A percentile compares a stretch with the other conserved stretches of the same genome.
Conservation (phyloP, 2,888 invertebrate species). For the Trissoscelio sp. region DNA sequence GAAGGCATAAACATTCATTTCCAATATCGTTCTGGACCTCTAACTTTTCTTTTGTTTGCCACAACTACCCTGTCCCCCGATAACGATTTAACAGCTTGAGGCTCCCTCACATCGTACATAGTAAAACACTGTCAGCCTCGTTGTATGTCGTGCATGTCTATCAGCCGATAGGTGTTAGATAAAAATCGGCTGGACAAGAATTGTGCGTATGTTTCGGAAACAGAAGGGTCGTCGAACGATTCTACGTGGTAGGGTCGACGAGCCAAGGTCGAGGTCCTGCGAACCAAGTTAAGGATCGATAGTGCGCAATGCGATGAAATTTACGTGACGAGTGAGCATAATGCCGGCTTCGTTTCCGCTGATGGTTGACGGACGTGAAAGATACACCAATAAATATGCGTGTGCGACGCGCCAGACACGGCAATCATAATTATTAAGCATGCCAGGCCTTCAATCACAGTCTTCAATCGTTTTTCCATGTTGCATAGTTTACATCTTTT, state of each 20-base stretch:
- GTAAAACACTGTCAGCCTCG: background rate
- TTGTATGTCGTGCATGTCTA: background rate
- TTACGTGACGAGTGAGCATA: constrained; percentile 60
- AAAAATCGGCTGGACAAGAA: constrained; percentile 50
- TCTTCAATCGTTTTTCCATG: background rate
- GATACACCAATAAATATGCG: constrained; percentile 49
- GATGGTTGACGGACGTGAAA: constrained; percentile 44
- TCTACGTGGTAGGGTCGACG: constrained; percentile 71
- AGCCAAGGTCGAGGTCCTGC: constrained; percentile 81
- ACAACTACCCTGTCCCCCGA: too few species aligned
- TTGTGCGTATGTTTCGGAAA: constrained; percentile 56
- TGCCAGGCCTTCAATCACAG: constrained; percentile 4
- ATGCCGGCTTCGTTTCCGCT: constrained; percentile 61
- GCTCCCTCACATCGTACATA: constrained; percentile 8
- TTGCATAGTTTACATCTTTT: background rate
- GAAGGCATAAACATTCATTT: background rate
- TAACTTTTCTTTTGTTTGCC: too few species aligned
- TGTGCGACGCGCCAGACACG: constrained; percentile 4
- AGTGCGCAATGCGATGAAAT: constrained; percentile 68
- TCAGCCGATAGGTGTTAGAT: constrained; percentile 31
- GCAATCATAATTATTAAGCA: constrained; percentile 42
- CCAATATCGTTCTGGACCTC: too few species aligned
- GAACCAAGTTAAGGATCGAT: constrained; percentile 74
- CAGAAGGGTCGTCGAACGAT: constrained; percentile 61
- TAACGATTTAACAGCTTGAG: constrained; percentile 12